A percentile compares a stretch with the other conserved stretches of the same genome.
phyloP scores from a whole-genome alignment of 2,797 vertebrate species.

The Carduelis carduelis region DNA sequence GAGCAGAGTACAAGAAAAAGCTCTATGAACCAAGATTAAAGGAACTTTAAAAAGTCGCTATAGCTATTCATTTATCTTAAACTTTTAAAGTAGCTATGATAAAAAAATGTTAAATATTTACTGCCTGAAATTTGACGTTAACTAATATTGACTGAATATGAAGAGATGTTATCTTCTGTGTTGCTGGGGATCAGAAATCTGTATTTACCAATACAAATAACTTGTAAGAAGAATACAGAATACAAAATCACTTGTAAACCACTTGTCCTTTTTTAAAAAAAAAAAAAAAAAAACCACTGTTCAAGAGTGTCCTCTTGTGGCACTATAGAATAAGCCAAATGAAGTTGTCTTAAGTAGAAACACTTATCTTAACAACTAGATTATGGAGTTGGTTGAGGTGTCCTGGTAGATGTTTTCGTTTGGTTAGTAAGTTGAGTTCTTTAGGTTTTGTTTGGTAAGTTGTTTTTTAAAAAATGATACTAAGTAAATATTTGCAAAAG shows the following conservation, averaged over 20 bases:
- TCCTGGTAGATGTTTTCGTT: background rate
- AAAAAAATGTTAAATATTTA: background rate
- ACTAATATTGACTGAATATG: background rate
- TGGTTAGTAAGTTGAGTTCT: rapidly evolving
- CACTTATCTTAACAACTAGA: background rate
- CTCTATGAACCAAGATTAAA: background rate
- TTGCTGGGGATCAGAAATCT: background rate
- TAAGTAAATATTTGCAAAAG: background rate
- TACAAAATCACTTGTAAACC: background rate
- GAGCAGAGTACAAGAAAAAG: background rate
- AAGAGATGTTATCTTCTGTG: background rate
- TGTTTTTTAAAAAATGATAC: rapidly evolving
- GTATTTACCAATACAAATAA: background rate
- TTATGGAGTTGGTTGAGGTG: background rate
- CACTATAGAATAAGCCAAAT: background rate
- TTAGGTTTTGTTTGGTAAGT: background rate
- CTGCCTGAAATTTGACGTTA: background rate
- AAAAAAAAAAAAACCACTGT: background rate
- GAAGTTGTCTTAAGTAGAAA: background rate
- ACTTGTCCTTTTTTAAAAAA: rapidly evolving
- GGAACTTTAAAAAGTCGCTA: background rate
- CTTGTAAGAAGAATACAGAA: background rate
- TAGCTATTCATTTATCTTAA: background rate
- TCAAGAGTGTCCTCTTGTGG: constrained; percentile 34
- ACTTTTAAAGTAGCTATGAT: background rate